phyloP scores from a whole-genome alignment of 2,888 invertebrate species.

The Ophioninae sp. region DNA sequence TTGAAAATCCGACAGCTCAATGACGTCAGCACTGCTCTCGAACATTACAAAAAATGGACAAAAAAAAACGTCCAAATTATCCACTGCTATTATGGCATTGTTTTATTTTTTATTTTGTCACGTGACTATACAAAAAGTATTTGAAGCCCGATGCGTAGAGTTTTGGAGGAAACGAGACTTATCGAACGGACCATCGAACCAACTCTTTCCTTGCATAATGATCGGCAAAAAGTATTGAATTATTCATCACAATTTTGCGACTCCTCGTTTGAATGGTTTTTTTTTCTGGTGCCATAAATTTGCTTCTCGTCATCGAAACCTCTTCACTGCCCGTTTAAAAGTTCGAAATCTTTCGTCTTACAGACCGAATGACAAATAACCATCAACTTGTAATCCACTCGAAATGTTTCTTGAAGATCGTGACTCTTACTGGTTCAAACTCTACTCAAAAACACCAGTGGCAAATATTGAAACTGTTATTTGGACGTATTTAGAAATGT shows the following conservation, averaged over 20 bases:
- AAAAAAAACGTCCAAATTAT: too few species aligned
- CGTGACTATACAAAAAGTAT: not conserved
- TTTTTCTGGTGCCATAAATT: not conserved
- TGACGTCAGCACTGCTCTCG: not conserved
- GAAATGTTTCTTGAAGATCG: not conserved
- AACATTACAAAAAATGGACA: not conserved
- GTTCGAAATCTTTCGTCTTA: not conserved
- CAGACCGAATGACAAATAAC: not conserved
- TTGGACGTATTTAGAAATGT: not conserved
- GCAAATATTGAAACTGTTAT: not conserved
- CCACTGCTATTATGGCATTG: not conserved
- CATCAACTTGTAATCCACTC: not conserved
- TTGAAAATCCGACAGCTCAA: not conserved
- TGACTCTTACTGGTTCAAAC: not conserved
- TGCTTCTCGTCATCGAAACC: not conserved
- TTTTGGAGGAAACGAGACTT: not conserved
- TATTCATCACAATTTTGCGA: not conserved
- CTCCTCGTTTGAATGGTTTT: not conserved
- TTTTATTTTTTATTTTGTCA: not conserved
- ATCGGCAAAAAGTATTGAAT: not conserved
- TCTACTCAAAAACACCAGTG: not conserved
- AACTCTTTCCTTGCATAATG: not conserved
- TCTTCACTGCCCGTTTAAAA: not conserved
- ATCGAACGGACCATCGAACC: not conserved
- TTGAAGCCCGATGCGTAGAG: not conserved